Percentiles rank a stretch among this genome's conserved stretches.
These are phyloP conservation scores for Chamaetylas fuelleborni DNA, from an alignment of 2,113 vertebrate species.

Conservation along the genomic window DNA sequence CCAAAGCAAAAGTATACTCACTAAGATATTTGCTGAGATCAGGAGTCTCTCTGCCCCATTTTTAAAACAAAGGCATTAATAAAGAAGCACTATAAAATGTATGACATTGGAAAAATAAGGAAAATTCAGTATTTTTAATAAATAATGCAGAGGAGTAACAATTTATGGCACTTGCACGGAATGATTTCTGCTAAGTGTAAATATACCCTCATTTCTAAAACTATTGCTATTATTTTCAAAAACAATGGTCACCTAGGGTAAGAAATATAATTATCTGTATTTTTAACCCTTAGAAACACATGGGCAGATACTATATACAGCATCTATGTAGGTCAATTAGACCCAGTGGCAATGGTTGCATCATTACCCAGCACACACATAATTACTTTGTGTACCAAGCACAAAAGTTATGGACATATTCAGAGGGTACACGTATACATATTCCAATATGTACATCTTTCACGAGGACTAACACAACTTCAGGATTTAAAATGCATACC, in stretches of 20 bases:
- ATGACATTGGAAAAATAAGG: slow-evolving; percentile 61
- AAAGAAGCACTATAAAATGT: slow-evolving; percentile 68
- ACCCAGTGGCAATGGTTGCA: neutral
- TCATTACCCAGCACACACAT: neutral
- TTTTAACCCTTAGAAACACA: neutral
- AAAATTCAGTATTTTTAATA: slow-evolving; percentile 66
- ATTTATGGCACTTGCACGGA: neutral
- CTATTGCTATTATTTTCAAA: neutral
- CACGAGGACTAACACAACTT: neutral
- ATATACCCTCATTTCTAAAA: neutral
- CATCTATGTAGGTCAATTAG: neutral
- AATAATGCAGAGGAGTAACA: slow-evolving; percentile 51
- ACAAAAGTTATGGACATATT: neutral
- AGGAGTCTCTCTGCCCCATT: slow-evolving; percentile 76
- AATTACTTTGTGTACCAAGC: neutral
- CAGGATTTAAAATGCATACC: neutral
- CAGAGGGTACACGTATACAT: too few relatives aligned
- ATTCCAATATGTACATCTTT: neutral
- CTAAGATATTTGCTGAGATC: slow-evolving; percentile 82
- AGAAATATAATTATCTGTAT: neutral
- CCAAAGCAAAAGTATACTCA: slow-evolving; percentile 80
- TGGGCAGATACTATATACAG: neutral
- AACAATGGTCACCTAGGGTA: neutral
- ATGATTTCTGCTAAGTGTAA: neutral
- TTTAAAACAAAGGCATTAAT: slow-evolving; percentile 77